Base-by-base conservation (phyloP, 2,888 invertebrate genomes). In the Ochropleura plecta region DNA sequence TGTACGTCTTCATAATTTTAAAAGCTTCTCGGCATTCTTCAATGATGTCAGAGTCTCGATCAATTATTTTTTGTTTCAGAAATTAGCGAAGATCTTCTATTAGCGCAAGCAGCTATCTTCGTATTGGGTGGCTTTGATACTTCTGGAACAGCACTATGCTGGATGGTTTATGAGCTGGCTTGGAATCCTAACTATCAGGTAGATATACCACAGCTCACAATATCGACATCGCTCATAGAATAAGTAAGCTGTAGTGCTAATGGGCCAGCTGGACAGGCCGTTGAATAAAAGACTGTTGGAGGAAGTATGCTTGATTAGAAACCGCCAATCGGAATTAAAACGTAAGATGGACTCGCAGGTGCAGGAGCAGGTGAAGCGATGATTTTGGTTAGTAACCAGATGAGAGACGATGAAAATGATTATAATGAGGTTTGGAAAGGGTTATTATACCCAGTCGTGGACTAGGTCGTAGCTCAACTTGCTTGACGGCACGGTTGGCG, bases 101-200 rank as follows among this genome's bases (percentile, higher is more conserved):
- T 93, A 4, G 90, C 94, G 0, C 94, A 94, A 78, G 93, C 92
- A 0, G 89, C 90, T 0, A 68, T 91, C 2, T 91, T 94, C 73
- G 62, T 94, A 5, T 85, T 92, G 49, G 94, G 87, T 0, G 94
- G 93, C 0, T 93, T 92, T 46, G 94, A 94, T 18, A 92, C 92
- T 0, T 82, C 90, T 0, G 91, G 88, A 0, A 75, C 84, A 0
- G 66, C 82, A 0, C 30, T 92, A 0, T 83, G 90, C 0, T 92
- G 84, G 75, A 5, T 66, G 5, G 68, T 86, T 0, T 92, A 92
- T 53, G 91, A 93, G 70, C 60, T 94, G 5, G 92, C 94, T 0
- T 89, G 88, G 76, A 64, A 89, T 16, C 89, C 88, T 5, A 77
- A 88, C 0, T 60, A 82, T 62, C 94, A 94, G 90, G 94, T 94